A percentile compares a stretch with the other conserved stretches of the same genome.
Conservation (phyloP, 1,140 invertebrate genomes). For the Pseudomyrmex pallidus region DNA sequence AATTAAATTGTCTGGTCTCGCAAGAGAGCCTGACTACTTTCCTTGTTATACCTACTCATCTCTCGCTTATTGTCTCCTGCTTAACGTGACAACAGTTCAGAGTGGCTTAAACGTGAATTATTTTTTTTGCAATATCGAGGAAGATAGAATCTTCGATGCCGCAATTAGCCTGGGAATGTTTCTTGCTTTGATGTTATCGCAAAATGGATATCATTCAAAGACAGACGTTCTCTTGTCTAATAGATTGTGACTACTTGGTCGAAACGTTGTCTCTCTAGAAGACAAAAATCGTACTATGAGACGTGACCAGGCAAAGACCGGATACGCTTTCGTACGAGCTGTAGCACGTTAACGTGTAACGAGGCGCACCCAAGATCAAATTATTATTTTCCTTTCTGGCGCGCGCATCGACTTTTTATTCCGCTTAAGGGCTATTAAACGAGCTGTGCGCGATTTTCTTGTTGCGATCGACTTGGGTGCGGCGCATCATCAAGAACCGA, state of each 20-base stretch:
- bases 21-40: conserved; percentile 49
- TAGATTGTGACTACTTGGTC: background rate
- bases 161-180: conserved; percentile 58
- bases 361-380: conserved; percentile 51
- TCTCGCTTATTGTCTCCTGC: conserved; percentile 37
- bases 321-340: conserved; percentile 46
- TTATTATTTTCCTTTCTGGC: conserved; percentile 55
- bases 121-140: conserved; percentile 64
- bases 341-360: conserved; percentile 47
- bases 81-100: conserved; percentile 70
- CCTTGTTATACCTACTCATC: conserved; percentile 66
- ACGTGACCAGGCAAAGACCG: conserved; percentile 42
- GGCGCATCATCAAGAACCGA: conserved; percentile 43
- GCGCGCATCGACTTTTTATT: conserved; percentile 49
- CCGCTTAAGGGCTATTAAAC: conserved; percentile 49
- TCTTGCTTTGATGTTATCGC: conserved; percentile 55
- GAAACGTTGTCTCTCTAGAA: background rate
- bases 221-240: background rate
- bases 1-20: conserved; percentile 82
- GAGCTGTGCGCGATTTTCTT: conserved; percentile 31
- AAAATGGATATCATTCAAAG: conserved; percentile 23
- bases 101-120: conserved; percentile 47
- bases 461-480: conserved; percentile 51
- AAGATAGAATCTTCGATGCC: conserved; percentile 13
- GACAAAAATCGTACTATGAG: conserved; percentile 50